Evolutionary conservation across 2,888 invertebrate genomes (phyloP), one percentile per base, ranked within the genome.

Genomic region (Gymnoscelis rufifasciata): DNA sequence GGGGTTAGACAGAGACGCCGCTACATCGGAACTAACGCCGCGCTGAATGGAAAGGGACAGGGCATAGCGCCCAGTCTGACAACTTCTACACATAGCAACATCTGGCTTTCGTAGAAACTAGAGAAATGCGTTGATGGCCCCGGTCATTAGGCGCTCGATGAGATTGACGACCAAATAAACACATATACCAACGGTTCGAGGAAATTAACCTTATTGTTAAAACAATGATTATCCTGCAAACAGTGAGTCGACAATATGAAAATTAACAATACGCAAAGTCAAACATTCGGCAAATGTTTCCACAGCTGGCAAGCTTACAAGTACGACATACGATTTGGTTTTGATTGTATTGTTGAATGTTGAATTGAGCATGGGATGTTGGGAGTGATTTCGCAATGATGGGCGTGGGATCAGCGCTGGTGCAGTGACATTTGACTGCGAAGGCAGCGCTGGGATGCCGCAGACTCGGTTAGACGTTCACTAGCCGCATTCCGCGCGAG

Each of bases 21-120:
- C 63, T 68, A 54, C 67, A 63, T 68, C 74, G 66, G 68, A 74
- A 73, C 70, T 60, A 54, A 71, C 62, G 66, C 64, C 58, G 68
- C 68, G 59, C 63, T 66, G 72, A 72, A 73, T 72, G 70, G 74
- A 78, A 80, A 78, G 81, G 77, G 81, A 81, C 72, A 70, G 66
- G 66, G 63, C 60, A 59, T 47, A 62, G 64, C 60, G 67, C 66
- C 74, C 63, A 68, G 76, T 74, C 70, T 59, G 64, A 76, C 78
- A 71, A 72, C 72, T 74, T 73, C 69, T 66, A 73, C 69, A 69
- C 66, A 71, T 66, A 76, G 73, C 71, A 69, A 73, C 71, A 73
- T 74, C 68, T 71, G 66, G 75, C 71, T 79, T 78, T 77, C 76
- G 68, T 74, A 78, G 74, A 75, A 78, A 72, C 74, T 72, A 73